phyloP scores from a whole-genome alignment of 1,140 invertebrate genomes.

The Drosophila sturtevanti region DNA sequence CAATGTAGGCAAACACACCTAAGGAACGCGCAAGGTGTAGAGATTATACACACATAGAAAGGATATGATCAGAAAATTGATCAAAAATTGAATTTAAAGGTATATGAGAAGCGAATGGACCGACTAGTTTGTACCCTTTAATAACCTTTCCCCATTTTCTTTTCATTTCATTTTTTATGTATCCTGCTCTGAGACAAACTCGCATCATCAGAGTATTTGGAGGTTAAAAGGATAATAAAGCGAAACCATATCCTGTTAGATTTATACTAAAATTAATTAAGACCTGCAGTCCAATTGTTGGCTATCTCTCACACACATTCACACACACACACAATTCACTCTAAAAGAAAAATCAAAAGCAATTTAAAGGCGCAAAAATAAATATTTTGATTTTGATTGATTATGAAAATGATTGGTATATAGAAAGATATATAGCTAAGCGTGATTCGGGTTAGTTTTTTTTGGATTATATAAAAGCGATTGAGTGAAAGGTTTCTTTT shows the following conservation, averaged over 20 bases:
- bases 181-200: conserved; percentile 56
- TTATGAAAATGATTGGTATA: not conserved
- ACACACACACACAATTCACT: too few species aligned
- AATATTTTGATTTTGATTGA: not conserved
- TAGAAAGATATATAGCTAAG: not conserved
- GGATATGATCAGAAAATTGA: not conserved
- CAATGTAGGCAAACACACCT: conserved; percentile 88
- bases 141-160: too few species aligned
- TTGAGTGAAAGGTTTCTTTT: not conserved
- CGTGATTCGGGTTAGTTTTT: too few species aligned
- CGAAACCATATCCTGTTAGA: not conserved
- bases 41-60: not conserved
- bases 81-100: not conserved
- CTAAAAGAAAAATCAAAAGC: not conserved
- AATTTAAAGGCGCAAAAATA: not conserved
- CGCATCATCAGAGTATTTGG: conserved; percentile 46
- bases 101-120: not conserved
- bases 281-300: too few species aligned
- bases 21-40: conserved; percentile 12
- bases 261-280: conserved; percentile 3
- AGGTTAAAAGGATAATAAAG: not conserved
- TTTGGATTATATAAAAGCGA: not conserved
- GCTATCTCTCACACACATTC: conserved; percentile 27
- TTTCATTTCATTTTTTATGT: too few species aligned
- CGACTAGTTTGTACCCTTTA: not conserved